Evolutionary conservation across 2,888 invertebrate species (phyloP), one percentile per base, ranked within the genome.

Genomic region (Tipula confusa): DNA sequence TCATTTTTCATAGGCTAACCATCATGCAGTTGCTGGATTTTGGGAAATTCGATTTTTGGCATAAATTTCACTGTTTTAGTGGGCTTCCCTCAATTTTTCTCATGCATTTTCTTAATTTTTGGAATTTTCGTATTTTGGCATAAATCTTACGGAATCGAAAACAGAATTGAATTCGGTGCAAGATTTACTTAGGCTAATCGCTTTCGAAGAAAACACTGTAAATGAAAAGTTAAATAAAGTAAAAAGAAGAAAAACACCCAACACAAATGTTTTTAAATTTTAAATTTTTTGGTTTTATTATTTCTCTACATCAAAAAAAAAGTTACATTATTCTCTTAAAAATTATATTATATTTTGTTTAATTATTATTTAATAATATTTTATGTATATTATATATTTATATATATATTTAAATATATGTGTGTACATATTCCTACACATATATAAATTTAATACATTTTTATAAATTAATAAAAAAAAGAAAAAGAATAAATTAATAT

Each of bases 221-320:
- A n/a, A n/a, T n/a, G n/a, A n/a, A n/a, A n/a, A n/a, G n/a, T n/a
- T n/a, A n/a, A n/a, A n/a, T n/a, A n/a, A n/a, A n/a, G n/a, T n/a
- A n/a, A n/a, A n/a, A n/a, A n/a, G n/a, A n/a, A 29, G n/a, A 80
- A 28, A 79, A 79, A 79, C 4, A 79, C 9, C 79, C 18, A 11
- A 11, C 13, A 79, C 13, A 80, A 29, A 13, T 29, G 29, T n/a
- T 29, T 29, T 80, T 6, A 13, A n/a, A n/a, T n/a, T n/a, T n/a
- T n/a, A n/a, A n/a, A 80, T 29, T 31, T 80, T 80, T 80, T 80
- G 80, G 64, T 64, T 64, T 64, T 64, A 48, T 48, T 48, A 64
- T 64, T 64, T 64, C 24, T 64, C 64, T 64, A 64, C 64, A 64
- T 80, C 80, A 80, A 80, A 80, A 80, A 80, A 80, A 64, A 64